A percentile compares a stretch with the other conserved stretches of the same genome.
phyloP scores from a whole-genome alignment of 2,888 invertebrate species.

The Watsonalla cultraria region DNA sequence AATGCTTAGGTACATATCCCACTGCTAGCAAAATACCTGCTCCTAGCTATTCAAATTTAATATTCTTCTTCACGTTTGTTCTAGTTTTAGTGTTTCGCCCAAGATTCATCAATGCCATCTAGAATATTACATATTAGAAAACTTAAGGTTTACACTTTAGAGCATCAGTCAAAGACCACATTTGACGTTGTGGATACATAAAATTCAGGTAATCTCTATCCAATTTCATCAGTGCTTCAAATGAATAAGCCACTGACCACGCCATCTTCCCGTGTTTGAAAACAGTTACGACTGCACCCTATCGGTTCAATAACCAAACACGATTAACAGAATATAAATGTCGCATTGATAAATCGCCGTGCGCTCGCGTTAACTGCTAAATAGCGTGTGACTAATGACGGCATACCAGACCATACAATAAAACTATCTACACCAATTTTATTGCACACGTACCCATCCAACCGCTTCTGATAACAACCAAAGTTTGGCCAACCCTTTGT shows the following conservation, averaged over 20 bases:
- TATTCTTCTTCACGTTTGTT: no score
- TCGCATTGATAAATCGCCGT: conserved; percentile 69
- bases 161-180: no score
- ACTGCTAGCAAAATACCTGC: no score
- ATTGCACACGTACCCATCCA: conserved; percentile 16
- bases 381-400: conserved; percentile 73
- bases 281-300: conserved; percentile 19
- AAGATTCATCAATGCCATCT: no score
- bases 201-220: no score
- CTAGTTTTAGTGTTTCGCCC: no score
- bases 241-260: conserved; percentile 14
- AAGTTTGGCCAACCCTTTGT: background rate
- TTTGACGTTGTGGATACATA: no score
- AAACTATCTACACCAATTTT: conserved; percentile 28
- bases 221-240: no score
- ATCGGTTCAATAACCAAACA: conserved; percentile 46
- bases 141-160: no score
- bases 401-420: conserved; percentile 25
- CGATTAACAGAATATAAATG: conserved; percentile 73
- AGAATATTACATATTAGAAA: no score
- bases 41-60: no score
- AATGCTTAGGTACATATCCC: no score
- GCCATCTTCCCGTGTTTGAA: conserved; percentile 20
- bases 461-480: conserved; percentile 1
- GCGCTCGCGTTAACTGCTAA: conserved; percentile 65